phyloP scores from a whole-genome alignment of 2,888 invertebrate genomes.

The Aromia moschata region DNA sequence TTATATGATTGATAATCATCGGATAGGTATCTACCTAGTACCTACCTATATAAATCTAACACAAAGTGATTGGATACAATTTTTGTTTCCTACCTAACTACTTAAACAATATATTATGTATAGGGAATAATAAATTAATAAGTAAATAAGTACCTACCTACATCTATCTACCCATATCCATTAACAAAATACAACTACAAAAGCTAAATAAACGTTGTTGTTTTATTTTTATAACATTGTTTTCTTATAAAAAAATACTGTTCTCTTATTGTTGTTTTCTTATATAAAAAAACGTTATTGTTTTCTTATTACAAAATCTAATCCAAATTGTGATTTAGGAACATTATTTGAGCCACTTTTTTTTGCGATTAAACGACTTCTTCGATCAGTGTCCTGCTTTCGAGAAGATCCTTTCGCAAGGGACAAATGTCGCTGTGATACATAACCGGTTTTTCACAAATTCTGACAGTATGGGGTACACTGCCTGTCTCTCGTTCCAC shows the following conservation, averaged over 20 bases:
- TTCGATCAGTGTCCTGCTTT: slow-evolving; percentile 1
- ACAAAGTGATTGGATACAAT: background rate
- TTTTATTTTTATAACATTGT: background rate
- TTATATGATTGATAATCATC: background rate
- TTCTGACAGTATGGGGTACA: background rate
- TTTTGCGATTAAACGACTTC: background rate
- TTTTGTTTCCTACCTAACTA: background rate
- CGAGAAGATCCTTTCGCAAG: background rate
- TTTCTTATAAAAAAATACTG: too few species aligned
- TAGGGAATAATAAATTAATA: background rate
- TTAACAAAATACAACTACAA: background rate
- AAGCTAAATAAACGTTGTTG: background rate
- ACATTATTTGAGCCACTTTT: background rate
- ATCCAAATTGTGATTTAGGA: background rate
- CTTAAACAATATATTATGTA: background rate
- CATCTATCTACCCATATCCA: background rate
- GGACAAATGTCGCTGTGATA: background rate
- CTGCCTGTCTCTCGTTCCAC: background rate
- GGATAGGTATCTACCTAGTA: background rate
- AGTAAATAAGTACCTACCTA: background rate
- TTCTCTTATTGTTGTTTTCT: background rate
- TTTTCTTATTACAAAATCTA: background rate
- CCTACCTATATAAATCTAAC: background rate
- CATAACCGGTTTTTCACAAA: slow-evolving; percentile 1
- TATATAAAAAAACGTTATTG: too few species aligned